phyloP scores from a whole-genome alignment of 2,113 vertebrate species.

The Myanophis thanlyinensis region DNA sequence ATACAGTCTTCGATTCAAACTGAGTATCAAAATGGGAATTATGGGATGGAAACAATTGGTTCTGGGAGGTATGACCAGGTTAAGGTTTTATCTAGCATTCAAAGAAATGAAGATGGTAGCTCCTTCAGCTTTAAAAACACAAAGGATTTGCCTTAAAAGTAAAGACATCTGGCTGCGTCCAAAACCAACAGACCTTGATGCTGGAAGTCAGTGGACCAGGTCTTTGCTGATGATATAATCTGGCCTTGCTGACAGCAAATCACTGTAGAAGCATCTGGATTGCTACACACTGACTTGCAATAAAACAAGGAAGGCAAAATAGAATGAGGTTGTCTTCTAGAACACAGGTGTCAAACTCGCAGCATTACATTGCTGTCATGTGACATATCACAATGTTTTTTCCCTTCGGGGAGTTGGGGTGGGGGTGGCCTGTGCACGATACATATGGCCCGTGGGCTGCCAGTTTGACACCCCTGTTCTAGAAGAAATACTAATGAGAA shows the following conservation, averaged over 20 bases:
- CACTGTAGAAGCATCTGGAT: constrained; percentile 66
- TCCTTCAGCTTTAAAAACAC: background rate
- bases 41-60: background rate
- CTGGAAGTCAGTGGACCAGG: constrained; percentile 61
- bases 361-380: too few relatives aligned
- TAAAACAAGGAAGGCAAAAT: constrained; percentile 49
- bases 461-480: too few relatives aligned
- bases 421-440: too few relatives aligned
- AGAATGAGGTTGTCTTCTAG: constrained; percentile 31
- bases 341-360: too few relatives aligned
- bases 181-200: constrained; percentile 69
- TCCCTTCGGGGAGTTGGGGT: too few relatives aligned
- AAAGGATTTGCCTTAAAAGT: constrained; percentile 43
- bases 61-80: background rate
- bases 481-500: constrained; percentile 36
- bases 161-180: constrained; percentile 59
- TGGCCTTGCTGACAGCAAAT: constrained; percentile 62
- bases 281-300: constrained; percentile 65
- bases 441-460: too few relatives aligned
- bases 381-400: too few relatives aligned
- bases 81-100: background rate
- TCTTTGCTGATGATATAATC: constrained; percentile 60
- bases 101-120: background rate
- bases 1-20: background rate
- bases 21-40: background rate